phyloP scores from a whole-genome alignment of 1,140 invertebrate genomes.

The Brachionus manjavacas region DNA sequence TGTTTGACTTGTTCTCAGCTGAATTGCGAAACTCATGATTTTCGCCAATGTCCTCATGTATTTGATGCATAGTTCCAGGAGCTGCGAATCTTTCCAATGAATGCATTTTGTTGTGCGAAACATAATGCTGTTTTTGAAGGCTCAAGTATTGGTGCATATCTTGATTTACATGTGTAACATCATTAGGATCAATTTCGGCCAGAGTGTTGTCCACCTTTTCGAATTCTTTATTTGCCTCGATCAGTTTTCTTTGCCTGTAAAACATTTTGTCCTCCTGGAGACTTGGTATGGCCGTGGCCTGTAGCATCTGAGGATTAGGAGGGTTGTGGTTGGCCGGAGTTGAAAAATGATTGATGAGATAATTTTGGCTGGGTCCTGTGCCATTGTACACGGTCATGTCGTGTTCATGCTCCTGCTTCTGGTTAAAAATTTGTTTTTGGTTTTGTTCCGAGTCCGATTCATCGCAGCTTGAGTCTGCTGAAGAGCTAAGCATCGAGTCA shows the following conservation, averaged over 20 bases:
- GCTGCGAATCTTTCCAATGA: slow-evolving; percentile 14
- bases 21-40: not conserved
- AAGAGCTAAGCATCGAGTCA: slow-evolving; percentile 35
- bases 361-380: not conserved
- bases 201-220: not conserved
- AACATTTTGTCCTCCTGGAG: slow-evolving; percentile 18
- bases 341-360: slow-evolving; percentile 20
- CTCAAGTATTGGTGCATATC: slow-evolving; percentile 1
- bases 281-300: slow-evolving; percentile 21
- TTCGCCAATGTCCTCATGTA: not conserved
- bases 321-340: slow-evolving; percentile 33
- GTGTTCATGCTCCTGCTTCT: not conserved
- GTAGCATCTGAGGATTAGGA: not conserved
- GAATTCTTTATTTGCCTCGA: slow-evolving; percentile 13
- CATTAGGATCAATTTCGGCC: not conserved
- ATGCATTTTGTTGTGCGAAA: slow-evolving; percentile 33
- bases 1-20: not conserved
- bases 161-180: not conserved
- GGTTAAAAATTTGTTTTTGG: not conserved
- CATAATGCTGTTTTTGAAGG: slow-evolving; percentile 29
- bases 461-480: slow-evolving; percentile 38
- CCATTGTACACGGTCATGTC: not conserved
- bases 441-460: slow-evolving; percentile 6
- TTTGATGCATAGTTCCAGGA: not conserved
- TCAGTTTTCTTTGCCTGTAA: slow-evolving; percentile 15